These are phyloP conservation scores for Uropetala carovei DNA, from an alignment of 2,888 invertebrate species.

Conservation along the genomic window DNA sequence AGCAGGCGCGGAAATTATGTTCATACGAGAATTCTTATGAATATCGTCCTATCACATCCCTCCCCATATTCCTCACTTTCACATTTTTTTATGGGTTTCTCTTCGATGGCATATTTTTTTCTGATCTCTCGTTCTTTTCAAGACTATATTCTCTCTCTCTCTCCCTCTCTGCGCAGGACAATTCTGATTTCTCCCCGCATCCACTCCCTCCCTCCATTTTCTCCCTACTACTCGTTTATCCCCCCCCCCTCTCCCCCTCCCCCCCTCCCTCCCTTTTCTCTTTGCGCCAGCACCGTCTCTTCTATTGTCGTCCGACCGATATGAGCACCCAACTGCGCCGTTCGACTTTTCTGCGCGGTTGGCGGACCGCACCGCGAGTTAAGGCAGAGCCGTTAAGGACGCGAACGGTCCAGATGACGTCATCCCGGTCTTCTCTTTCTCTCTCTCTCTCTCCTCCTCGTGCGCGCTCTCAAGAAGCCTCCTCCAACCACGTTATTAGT, in stretches of 20 bases:
- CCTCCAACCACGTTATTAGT: conserved; percentile 23
- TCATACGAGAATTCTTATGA: no score
- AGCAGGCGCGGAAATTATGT: no score
- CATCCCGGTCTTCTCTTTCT: not conserved
- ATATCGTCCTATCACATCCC: no score
- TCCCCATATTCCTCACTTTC: no score
- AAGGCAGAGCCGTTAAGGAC: no score
- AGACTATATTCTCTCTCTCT: no score
- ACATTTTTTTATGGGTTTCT: no score
- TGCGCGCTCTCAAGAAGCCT: not conserved
- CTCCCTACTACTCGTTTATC: not conserved
- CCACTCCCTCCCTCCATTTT: not conserved
- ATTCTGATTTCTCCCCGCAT: no score
- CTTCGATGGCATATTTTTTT: no score
- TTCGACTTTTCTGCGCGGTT: not conserved
- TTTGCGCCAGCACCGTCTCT: not conserved
- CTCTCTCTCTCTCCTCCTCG: not conserved
- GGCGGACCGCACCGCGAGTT: not conserved
- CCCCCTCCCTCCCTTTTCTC: not conserved
- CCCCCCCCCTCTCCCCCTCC: not conserved
- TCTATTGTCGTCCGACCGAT: not conserved
- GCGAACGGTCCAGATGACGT: not conserved
- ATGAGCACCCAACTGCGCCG: no score
- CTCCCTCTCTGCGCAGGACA: no score
- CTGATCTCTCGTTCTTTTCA: no score